phyloP scores from a whole-genome alignment of 2,797 vertebrate genomes.

The Cossypha niveicapilla region DNA sequence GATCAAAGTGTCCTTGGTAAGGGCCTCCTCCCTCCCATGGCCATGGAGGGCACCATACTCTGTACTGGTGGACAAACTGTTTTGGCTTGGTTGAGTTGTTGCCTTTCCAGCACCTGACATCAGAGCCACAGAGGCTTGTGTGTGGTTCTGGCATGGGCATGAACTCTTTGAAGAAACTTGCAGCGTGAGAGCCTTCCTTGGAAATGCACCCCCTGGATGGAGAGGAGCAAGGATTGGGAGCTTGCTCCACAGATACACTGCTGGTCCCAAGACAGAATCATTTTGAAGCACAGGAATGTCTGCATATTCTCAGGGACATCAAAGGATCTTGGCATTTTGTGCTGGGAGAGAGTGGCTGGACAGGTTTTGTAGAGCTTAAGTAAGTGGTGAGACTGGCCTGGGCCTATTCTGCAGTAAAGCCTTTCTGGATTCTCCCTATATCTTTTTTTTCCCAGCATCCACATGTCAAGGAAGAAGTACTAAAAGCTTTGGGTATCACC shows the following conservation, averaged over 20 bases:
- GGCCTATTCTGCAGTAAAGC: background rate
- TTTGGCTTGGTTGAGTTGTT: background rate
- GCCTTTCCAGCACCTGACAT: fast-evolving
- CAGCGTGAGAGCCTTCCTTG: background rate
- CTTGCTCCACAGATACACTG: background rate
- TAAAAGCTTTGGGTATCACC: background rate
- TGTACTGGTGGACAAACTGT: background rate
- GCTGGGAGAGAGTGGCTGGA: background rate
- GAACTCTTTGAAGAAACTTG: background rate
- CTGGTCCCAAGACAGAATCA: background rate
- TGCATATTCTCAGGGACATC: background rate
- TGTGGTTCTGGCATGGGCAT: background rate
- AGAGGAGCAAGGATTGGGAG: background rate
- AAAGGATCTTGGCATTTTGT: background rate
- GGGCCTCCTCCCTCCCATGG: fast-evolving
- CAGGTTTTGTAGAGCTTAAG: background rate
- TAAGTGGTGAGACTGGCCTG: background rate
- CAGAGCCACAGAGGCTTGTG: fast-evolving
- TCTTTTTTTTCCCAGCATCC: background rate
- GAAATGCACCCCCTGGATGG: background rate
- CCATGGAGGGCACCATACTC: fast-evolving
- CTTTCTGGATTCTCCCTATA: background rate
- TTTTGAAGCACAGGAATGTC: background rate
- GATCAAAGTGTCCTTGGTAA: background rate
- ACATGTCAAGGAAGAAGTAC: fast-evolving